phyloP scores from a whole-genome alignment of 2,113 vertebrate species.

The Sitta europaea region DNA sequence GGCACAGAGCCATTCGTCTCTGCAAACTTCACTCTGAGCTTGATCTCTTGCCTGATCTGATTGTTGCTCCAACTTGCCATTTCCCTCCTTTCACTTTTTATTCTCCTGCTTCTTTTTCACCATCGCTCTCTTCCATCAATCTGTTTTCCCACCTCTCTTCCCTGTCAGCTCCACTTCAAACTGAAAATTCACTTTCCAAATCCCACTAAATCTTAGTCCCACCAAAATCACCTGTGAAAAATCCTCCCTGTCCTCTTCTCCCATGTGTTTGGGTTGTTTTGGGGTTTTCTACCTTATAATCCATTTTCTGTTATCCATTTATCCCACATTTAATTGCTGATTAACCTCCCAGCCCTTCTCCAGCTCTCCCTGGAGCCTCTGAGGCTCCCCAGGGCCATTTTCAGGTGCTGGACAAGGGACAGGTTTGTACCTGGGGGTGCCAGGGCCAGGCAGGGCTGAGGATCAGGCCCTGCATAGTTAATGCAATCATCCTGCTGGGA shows the following conservation, averaged over 20 bases:
- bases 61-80: not conserved
- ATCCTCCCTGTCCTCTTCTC: not conserved
- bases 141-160: not conserved
- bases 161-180: not conserved
- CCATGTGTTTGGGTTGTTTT: fast-evolving
- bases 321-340: not conserved
- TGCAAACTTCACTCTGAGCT: not conserved
- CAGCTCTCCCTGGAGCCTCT: not conserved
- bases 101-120: not conserved
- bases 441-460: not conserved
- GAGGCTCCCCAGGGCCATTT: not conserved
- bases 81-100: not conserved
- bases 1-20: not conserved
- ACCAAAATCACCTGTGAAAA: not conserved
- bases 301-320: not conserved
- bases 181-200: not conserved
- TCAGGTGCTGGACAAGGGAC: not conserved
- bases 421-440: not conserved
- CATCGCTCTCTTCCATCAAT: not conserved
- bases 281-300: fast-evolving
- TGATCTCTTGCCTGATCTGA: not conserved
- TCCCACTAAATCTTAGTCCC: not conserved
- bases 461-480: not conserved
- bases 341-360: not conserved
- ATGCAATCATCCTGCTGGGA: not conserved